phyloP scores from a whole-genome alignment of 2,113 vertebrate species.

The Sphaerodactylus townsendi region DNA sequence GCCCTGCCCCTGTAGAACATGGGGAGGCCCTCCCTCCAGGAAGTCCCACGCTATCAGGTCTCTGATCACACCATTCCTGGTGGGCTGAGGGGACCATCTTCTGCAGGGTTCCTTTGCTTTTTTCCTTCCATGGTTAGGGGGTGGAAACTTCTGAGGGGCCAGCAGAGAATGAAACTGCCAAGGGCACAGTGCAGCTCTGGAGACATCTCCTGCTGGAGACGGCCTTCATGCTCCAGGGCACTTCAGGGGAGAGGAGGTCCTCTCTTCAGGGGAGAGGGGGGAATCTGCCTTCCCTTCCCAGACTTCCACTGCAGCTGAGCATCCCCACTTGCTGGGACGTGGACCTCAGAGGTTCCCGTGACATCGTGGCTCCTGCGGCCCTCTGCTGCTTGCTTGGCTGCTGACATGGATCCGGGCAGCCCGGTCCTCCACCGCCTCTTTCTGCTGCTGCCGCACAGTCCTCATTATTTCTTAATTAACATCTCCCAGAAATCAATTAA shows the following conservation, averaged over 20 bases:
- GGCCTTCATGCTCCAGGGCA: no score
- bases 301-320: not conserved
- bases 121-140: not conserved
- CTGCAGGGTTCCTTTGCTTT: no score
- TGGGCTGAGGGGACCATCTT: no score
- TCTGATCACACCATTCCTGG: no score
- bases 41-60: no score
- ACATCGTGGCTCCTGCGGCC: not conserved
- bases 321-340: not conserved
- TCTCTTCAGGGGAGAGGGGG: no score
- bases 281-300: not conserved
- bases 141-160: not conserved
- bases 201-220: not conserved
- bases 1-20: no score
- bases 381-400: not conserved
- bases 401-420: not conserved
- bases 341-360: no score
- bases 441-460: conserved; percentile 36
- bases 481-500: conserved; percentile 71
- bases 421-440: conserved; percentile 24
- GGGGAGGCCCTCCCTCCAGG: no score
- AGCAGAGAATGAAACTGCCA: no score
- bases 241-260: not conserved
- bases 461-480: conserved; percentile 71
- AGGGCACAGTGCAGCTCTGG: not conserved